Conservation (phyloP, 2,797 vertebrate species). For the Rallus crepitans region DNA sequence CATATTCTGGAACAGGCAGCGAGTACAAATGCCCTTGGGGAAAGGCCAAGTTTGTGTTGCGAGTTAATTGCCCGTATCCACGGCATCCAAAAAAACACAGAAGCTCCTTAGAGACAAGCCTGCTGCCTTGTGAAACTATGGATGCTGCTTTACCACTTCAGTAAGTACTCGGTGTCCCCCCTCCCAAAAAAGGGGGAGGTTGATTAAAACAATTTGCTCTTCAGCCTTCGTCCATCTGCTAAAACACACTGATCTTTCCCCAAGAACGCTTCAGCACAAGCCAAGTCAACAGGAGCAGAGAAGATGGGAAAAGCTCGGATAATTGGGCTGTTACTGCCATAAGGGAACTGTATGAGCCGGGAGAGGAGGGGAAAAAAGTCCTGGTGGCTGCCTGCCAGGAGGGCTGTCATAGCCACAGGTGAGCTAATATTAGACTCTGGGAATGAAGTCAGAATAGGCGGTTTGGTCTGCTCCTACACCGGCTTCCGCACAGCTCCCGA, state of each 20-base stretch:
- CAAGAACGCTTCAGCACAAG: neutral
- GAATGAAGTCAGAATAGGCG: neutral
- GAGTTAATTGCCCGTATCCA: neutral
- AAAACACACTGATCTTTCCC: neutral
- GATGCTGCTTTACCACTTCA: neutral
- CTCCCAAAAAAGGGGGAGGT: neutral
- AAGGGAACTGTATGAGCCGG: neutral
- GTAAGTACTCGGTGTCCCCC: neutral
- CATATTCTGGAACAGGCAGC: neutral
- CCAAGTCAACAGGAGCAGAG: neutral
- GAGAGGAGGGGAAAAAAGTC: neutral
- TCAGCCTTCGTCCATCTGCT: slow-evolving; percentile 32
- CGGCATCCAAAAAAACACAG: neutral
- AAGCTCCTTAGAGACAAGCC: slow-evolving; percentile 29
- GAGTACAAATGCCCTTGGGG: neutral
- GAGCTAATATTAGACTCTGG: neutral
- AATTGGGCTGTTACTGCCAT: neutral
- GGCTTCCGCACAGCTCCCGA: neutral
- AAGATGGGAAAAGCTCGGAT: neutral
- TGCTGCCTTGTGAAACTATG: neutral
- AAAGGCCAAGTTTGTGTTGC: neutral
- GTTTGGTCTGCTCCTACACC: neutral
- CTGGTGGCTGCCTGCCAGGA: neutral
- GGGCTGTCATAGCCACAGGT: neutral
- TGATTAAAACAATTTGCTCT: slow-evolving; percentile 47